Conservation (phyloP, 2,113 vertebrate genomes). For the Lampris incognitus region DNA sequence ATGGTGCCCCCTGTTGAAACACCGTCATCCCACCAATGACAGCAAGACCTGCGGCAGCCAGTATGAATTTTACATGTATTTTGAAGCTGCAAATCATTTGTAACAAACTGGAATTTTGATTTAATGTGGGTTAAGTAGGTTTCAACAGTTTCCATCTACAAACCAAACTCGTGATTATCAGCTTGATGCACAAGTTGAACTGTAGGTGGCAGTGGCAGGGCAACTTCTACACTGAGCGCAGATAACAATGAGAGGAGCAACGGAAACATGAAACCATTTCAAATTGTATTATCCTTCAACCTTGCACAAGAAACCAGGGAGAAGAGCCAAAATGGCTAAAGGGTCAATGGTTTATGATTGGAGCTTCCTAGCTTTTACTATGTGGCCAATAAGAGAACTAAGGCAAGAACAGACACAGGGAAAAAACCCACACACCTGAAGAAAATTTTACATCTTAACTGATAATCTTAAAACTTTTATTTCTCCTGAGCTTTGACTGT, state of each 20-base stretch:
- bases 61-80: too few relatives aligned
- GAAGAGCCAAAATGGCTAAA: background rate
- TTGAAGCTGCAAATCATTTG: too few relatives aligned
- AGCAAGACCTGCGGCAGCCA: too few relatives aligned
- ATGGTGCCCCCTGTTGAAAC: too few relatives aligned
- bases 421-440: background rate
- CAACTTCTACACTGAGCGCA: too few relatives aligned
- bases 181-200: too few relatives aligned
- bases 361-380: background rate
- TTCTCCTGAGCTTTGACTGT: conserved; percentile 32
- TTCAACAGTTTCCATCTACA: too few relatives aligned
- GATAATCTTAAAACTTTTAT: conserved; percentile 14
- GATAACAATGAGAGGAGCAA: background rate
- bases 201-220: too few relatives aligned
- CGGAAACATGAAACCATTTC: background rate
- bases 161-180: too few relatives aligned
- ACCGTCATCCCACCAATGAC: too few relatives aligned
- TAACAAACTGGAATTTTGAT: too few relatives aligned
- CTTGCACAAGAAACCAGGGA: background rate
- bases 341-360: background rate
- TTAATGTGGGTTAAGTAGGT: too few relatives aligned
- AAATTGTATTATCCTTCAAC: background rate
- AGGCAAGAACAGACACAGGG: background rate
- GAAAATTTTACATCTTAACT: background rate
- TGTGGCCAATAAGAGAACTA: background rate